phyloP scores from a whole-genome alignment of 2,888 invertebrate species.

The Carabus problematicus region DNA sequence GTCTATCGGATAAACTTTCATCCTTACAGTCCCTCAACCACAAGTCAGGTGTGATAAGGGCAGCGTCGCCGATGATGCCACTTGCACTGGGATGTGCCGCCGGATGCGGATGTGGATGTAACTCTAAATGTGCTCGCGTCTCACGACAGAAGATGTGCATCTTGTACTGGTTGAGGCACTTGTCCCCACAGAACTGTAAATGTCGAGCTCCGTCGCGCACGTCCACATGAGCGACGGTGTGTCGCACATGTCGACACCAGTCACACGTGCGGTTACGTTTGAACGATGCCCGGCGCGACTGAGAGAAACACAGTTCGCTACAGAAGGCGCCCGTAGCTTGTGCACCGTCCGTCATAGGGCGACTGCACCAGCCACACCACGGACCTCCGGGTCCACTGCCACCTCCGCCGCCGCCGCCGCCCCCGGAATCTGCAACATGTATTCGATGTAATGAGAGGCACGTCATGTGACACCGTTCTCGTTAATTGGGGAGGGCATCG shows the following conservation, averaged over 20 bases:
- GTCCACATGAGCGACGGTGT: constrained; percentile 90
- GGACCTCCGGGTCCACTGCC: constrained; percentile 49
- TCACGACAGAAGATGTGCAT: constrained; percentile 96
- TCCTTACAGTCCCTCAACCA: constrained; percentile 83
- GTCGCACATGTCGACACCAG: constrained; percentile 90
- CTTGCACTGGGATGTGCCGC: constrained; percentile 47
- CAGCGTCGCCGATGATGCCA: constrained; percentile 43
- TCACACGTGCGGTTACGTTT: constrained; percentile 92
- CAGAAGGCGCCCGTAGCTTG: constrained; percentile 69
- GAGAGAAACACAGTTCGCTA: constrained; percentile 89
- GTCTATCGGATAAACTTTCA: neutral
- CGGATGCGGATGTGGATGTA: constrained; percentile 75
- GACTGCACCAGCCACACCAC: constrained; percentile 80
- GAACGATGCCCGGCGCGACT: constrained; percentile 87
- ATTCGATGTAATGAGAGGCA: constrained; percentile 5
- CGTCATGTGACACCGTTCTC: constrained; percentile 13
- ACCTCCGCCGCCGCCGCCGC: constrained; percentile 15
- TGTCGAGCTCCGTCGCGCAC: constrained; percentile 91
- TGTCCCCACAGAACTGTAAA: constrained; percentile 90
- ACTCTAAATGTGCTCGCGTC: constrained; percentile 89
- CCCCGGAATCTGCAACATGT: constrained; percentile 33
- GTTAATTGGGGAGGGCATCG: neutral
- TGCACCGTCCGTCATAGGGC: constrained; percentile 63
- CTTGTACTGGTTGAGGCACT: constrained; percentile 94
- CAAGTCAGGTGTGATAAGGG: constrained; percentile 86